These are phyloP conservation scores for Scolopax mira DNA, from an alignment of 2,113 vertebrate species.

Conservation along the genomic window DNA sequence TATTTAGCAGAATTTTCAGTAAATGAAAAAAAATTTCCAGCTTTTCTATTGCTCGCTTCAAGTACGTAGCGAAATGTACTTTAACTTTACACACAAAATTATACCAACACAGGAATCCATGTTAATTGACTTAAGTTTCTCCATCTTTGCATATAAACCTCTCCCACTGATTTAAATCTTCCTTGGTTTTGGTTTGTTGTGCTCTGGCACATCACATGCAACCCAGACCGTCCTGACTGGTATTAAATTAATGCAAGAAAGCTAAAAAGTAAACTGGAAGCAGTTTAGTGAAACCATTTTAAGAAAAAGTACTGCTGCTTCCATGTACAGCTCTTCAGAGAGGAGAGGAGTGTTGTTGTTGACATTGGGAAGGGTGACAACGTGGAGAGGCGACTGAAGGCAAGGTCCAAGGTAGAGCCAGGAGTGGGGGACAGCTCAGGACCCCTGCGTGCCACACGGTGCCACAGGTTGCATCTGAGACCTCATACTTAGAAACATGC, in stretches of 20 bases:
- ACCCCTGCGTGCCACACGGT: rapidly evolving
- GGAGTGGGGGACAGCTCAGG: background rate
- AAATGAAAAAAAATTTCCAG: background rate
- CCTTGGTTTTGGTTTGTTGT: background rate
- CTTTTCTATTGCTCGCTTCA: background rate
- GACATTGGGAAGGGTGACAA: rapidly evolving
- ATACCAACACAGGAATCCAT: background rate
- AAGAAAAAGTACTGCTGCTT: background rate
- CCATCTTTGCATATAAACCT: background rate
- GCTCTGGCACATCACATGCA: background rate
- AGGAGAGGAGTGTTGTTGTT: background rate
- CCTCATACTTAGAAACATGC: rapidly evolving
- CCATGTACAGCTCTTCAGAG: background rate
- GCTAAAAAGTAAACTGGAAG: background rate
- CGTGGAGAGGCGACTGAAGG: background rate
- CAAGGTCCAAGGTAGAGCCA: background rate
- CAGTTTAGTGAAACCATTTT: background rate
- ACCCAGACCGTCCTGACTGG: background rate
- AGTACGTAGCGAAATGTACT: rapidly evolving
- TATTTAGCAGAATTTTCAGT: background rate
- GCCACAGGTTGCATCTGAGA: background rate
- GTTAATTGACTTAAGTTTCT: background rate
- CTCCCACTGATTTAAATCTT: background rate
- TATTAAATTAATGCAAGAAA: background rate
- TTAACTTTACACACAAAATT: background rate